These are phyloP conservation scores for Myioborus melanocephalus DNA, from an alignment of 2,797 vertebrate species.

Conservation along the genomic window DNA sequence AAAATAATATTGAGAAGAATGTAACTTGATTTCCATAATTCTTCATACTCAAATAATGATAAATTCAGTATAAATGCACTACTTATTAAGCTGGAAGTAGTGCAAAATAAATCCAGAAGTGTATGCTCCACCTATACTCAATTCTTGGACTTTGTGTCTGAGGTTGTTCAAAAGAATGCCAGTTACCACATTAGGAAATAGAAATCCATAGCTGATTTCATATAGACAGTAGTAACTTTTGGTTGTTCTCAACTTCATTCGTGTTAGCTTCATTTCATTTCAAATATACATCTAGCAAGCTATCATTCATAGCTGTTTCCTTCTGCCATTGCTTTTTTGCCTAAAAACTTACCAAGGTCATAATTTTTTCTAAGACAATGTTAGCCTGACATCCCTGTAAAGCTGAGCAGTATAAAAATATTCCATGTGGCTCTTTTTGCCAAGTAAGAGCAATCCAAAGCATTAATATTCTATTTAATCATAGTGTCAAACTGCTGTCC, in stretches of 20 bases:
- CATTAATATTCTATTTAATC: constrained; percentile 1
- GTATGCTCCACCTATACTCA: background rate
- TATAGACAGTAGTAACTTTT: background rate
- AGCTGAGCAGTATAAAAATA: background rate
- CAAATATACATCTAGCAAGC: background rate
- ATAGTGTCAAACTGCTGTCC: constrained; percentile 16
- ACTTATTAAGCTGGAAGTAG: background rate
- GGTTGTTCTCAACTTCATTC: background rate
- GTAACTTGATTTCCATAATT: background rate
- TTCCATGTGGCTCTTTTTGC: background rate
- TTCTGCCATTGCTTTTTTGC: background rate
- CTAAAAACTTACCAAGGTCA: background rate
- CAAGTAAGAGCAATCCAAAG: background rate
- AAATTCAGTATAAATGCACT: background rate
- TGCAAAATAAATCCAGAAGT: background rate
- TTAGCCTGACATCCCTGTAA: background rate
- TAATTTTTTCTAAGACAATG: background rate
- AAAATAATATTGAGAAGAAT: background rate
- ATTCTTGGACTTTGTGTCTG: background rate
- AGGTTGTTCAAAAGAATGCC: background rate
- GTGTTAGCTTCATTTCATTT: background rate
- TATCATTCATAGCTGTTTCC: background rate
- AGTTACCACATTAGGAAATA: background rate
- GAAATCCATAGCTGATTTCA: background rate
- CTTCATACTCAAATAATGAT: background rate